A percentile compares a stretch with the other conserved stretches of the same genome.
Conservation (phyloP, 1,140 invertebrate species). For the Trichonephila inaurata region DNA sequence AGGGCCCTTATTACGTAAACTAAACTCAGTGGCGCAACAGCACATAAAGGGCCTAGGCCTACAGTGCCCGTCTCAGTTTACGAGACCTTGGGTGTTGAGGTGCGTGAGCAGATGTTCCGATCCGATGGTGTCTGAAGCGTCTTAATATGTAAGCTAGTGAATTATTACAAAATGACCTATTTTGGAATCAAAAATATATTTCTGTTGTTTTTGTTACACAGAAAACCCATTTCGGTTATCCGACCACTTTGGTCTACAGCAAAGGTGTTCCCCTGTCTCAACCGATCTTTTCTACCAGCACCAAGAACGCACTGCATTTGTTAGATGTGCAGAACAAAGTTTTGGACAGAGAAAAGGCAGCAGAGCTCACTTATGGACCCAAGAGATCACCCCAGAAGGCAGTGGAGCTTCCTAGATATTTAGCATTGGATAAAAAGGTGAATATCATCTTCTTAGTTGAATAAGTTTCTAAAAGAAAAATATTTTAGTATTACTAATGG, state of each 20-base stretch:
- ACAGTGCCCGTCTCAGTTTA: no score
- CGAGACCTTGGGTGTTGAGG: no score
- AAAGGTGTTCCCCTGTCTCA: conserved; percentile 46
- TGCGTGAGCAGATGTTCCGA: no score
- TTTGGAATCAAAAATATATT: background rate
- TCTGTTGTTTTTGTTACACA: background rate
- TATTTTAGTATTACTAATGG: no score
- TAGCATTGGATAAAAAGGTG: conserved; percentile 72
- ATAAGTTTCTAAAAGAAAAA: background rate
- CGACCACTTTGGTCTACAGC: conserved; percentile 46
- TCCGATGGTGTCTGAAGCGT: no score
- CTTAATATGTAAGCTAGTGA: background rate
- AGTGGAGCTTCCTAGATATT: conserved; percentile 2
- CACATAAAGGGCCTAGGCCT: no score
- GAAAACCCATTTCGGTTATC: conserved; percentile 52
- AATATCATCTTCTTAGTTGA: background rate
- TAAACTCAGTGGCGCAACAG: no score
- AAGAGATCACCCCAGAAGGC: conserved; percentile 3
- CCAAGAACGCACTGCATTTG: background rate
- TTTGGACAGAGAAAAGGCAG: background rate
- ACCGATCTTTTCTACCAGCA: background rate
- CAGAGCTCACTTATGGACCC: conserved; percentile 62
- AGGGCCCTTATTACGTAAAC: no score
- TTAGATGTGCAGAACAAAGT: conserved; percentile 60
- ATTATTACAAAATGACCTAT: no score